A percentile compares a stretch with the other conserved stretches of the same genome.
Evolutionary conservation across 2,888 invertebrate genomes (phyloP).

Genomic region (Suillia variegata): DNA sequence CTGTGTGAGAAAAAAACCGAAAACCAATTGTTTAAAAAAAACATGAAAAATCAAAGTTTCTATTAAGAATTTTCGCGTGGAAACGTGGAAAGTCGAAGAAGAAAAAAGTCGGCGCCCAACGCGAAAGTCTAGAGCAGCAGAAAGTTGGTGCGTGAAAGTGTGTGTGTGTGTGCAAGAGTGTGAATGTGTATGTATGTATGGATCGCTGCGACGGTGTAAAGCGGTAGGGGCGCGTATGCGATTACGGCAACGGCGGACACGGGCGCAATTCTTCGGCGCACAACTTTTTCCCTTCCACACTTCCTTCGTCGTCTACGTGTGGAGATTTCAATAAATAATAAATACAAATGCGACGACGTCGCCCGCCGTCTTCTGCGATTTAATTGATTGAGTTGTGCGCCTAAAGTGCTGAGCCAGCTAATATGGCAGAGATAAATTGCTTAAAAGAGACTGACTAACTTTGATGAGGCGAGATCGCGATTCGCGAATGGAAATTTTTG

Average conservation of each 20-base stretch:
- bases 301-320: background rate
- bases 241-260: conserved; percentile 9
- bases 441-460: too few species aligned
- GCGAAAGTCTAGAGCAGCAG: background rate
- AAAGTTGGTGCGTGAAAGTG: background rate
- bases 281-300: too few species aligned
- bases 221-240: conserved; percentile 4
- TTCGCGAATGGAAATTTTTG: background rate
- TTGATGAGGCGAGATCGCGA: conserved; percentile 8
- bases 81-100: background rate
- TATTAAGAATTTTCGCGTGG: background rate
- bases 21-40: background rate
- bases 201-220: conserved; percentile 6
- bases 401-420: conserved; percentile 1
- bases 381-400: background rate
- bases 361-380: too few species aligned
- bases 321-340: background rate
- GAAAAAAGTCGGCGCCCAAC: background rate
- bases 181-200: too few species aligned
- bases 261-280: conserved; percentile 4
- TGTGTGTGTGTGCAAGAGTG: background rate
- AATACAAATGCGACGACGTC: background rate
- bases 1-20: conserved; percentile 2
- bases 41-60: background rate
- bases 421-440: conserved; percentile 1